phyloP scores from a whole-genome alignment of 2,797 vertebrate species.

The Pangasius macronema region DNA sequence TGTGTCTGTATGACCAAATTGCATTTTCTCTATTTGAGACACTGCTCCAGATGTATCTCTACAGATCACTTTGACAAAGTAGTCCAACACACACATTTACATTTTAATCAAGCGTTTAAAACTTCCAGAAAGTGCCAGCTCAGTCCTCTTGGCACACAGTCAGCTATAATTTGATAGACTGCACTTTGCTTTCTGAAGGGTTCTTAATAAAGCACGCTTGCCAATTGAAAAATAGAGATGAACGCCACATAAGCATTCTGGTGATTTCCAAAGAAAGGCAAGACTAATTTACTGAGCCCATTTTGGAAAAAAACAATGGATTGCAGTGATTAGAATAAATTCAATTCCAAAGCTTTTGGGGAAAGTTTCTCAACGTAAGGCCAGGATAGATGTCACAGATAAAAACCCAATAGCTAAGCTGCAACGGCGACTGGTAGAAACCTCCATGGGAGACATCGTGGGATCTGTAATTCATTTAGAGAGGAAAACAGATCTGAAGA shows the following conservation, averaged over 20 bases:
- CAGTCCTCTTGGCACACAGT: slow-evolving; percentile 47
- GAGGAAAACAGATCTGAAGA: slow-evolving; percentile 47
- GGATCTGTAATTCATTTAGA: slow-evolving; percentile 50
- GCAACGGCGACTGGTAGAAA: slow-evolving; percentile 43
- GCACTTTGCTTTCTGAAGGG: slow-evolving; percentile 47
- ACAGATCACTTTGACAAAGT: not conserved
- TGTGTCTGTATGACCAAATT: not conserved
- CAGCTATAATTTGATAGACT: slow-evolving; percentile 51
- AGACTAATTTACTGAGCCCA: slow-evolving; percentile 54
- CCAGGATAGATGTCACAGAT: slow-evolving; percentile 52
- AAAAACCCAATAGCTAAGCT: slow-evolving; percentile 44
- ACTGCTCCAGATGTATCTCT: not conserved
- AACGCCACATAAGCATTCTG: slow-evolving; percentile 54
- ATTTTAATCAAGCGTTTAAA: slow-evolving; percentile 26
- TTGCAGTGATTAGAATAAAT: slow-evolving; percentile 63
- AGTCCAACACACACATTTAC: not conserved
- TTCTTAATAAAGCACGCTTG: slow-evolving; percentile 45
- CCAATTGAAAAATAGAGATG: slow-evolving; percentile 17
- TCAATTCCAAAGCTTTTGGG: slow-evolving; percentile 53
- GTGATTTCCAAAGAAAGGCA: slow-evolving; percentile 31
- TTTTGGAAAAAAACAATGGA: slow-evolving; percentile 54
- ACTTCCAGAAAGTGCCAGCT: slow-evolving; percentile 27
- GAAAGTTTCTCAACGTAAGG: slow-evolving; percentile 50
- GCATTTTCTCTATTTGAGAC: slow-evolving; percentile 4
- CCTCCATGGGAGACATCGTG: slow-evolving; percentile 51